Conservation (phyloP, 2,797 vertebrate genomes). For the Chiloscyllium punctatum region DNA sequence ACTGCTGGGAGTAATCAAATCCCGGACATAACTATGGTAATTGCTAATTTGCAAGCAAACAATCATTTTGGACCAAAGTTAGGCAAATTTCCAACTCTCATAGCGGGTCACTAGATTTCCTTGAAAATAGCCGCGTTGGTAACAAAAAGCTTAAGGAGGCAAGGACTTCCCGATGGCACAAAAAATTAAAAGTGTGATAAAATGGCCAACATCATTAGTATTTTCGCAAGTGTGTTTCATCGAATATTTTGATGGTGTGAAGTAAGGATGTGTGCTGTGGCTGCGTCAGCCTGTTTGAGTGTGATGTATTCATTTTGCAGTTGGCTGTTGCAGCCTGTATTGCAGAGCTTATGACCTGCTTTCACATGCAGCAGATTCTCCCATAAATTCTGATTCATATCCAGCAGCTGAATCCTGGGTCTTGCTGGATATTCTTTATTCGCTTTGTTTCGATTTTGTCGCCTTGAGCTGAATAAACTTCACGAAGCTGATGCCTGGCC, state of each 20-base stretch:
- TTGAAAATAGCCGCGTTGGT: background rate
- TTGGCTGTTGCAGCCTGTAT: constrained; percentile 38
- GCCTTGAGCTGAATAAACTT: constrained; percentile 24
- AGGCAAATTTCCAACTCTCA: constrained; percentile 30
- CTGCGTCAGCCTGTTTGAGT: constrained; percentile 36
- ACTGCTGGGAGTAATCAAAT: constrained; percentile 30
- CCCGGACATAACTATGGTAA: background rate
- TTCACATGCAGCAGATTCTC: constrained; percentile 37
- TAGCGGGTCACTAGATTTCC: constrained; percentile 19
- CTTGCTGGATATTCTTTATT: constrained; percentile 37
- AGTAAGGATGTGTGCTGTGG: constrained; percentile 29
- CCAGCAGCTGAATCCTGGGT: constrained; percentile 36
- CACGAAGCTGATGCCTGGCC: constrained; percentile 6
- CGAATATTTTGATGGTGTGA: constrained; percentile 37
- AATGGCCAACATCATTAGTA: constrained; percentile 27
- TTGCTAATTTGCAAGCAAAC: constrained; percentile 36
- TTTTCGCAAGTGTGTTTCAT: constrained; percentile 21
- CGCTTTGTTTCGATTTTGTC: constrained; percentile 36
- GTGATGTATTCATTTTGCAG: constrained; percentile 38
- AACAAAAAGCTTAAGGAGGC: constrained; percentile 20
- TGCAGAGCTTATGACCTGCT: constrained; percentile 38
- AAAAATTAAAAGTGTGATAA: constrained; percentile 5
- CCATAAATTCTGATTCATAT: constrained; percentile 38
- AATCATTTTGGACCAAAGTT: constrained; percentile 30
- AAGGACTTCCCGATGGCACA: too few species aligned